These are phyloP conservation scores for Nesometra sesokonis DNA, from an alignment of 35 echinoderm and acorn worm genomes.

Conservation along the genomic window DNA sequence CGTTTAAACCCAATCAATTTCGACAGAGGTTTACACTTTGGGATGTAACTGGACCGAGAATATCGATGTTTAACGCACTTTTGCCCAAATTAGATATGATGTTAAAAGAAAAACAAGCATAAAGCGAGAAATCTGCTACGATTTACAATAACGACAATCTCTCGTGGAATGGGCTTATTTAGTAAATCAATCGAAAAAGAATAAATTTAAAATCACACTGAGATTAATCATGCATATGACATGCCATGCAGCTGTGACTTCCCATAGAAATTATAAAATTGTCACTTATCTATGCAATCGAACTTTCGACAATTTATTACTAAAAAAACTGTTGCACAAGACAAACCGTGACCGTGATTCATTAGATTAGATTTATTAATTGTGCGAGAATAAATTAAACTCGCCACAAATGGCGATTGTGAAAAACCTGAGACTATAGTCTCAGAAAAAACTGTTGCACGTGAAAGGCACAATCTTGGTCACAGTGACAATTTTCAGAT, in stretches of 20 bases:
- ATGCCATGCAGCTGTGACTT: not conserved
- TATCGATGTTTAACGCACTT: not conserved
- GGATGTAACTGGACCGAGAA: not conserved
- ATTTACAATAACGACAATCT: not conserved
- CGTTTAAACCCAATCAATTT: not conserved
- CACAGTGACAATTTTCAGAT: too few species aligned
- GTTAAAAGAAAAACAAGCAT: not conserved
- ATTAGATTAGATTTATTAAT: too few species aligned
- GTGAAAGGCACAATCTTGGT: too few species aligned
- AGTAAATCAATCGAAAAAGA: not conserved
- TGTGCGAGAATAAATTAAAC: too few species aligned
- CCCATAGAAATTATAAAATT: not conserved
- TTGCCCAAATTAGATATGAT: not conserved
- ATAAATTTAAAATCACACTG: not conserved
- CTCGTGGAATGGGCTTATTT: not conserved
- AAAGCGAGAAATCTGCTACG: not conserved
- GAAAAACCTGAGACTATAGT: too few species aligned
- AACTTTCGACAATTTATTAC: not conserved
- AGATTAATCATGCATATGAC: not conserved
- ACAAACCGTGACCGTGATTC: too few species aligned
- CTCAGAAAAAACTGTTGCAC: too few species aligned
- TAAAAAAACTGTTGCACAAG: too few species aligned
- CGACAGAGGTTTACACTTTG: not conserved
- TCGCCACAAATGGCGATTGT: too few species aligned
- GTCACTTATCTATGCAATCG: not conserved